Evolutionary conservation across 2,113 vertebrate species (phyloP).

Genomic region (Sigmodon hispidus): DNA sequence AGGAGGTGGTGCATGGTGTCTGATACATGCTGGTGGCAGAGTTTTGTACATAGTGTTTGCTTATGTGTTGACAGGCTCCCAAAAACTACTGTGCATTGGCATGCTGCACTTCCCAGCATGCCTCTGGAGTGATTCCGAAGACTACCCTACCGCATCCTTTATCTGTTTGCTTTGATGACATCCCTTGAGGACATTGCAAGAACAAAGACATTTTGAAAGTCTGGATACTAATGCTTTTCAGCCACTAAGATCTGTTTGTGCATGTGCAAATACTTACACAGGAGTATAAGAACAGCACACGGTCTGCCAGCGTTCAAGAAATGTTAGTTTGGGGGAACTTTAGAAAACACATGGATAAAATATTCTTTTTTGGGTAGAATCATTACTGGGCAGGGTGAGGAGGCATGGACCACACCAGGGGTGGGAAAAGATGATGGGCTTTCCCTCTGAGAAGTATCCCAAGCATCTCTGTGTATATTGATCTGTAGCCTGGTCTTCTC

Average conservation of each 20-base stretch:
- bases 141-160: fast-evolving
- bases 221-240: not conserved
- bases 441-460: not conserved
- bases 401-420: fast-evolving
- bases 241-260: fast-evolving
- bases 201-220: not conserved
- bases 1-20: not conserved
- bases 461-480: not conserved
- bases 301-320: not conserved
- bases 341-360: not conserved
- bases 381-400: not conserved
- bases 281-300: too few species aligned
- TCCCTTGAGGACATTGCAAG: fast-evolving
- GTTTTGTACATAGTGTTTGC: not conserved
- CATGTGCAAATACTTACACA: fast-evolving
- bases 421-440: not conserved
- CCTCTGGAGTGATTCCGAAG: not conserved
- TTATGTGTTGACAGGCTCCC: not conserved
- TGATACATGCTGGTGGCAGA: not conserved
- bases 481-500: slow-evolving; percentile 6
- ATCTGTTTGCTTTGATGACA: not conserved
- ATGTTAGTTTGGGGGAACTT: not conserved
- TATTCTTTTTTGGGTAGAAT: not conserved
- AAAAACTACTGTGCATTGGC: fast-evolving
- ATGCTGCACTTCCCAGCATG: fast-evolving